Evolutionary conservation across 2,113 vertebrate species (phyloP).

Genomic region (Ceuthmochares aereus): DNA sequence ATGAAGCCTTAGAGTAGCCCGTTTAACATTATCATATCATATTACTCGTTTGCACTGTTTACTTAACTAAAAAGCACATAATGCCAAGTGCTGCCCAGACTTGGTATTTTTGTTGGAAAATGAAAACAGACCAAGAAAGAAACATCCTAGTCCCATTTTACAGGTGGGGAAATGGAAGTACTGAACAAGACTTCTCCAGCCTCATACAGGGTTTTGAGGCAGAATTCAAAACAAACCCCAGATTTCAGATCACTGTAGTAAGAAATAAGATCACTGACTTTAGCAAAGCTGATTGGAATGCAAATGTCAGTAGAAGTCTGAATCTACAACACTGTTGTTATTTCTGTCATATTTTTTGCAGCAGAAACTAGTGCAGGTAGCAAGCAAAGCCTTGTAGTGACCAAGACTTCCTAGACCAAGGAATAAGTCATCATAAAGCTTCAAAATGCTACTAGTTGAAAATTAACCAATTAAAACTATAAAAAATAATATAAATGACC

Average conservation of each 20-base stretch:
- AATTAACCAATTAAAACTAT: neutral
- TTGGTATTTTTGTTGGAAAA: neutral
- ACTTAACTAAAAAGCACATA: neutral
- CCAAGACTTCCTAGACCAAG: neutral
- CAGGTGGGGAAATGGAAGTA: neutral
- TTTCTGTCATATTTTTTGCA: neutral
- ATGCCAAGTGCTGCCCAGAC: neutral
- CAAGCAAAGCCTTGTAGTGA: neutral
- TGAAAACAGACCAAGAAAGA: neutral
- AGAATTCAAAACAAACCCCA: neutral
- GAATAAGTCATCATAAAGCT: neutral
- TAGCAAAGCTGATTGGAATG: neutral
- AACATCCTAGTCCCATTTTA: neutral
- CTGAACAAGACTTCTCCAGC: neutral
- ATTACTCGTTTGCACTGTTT: neutral
- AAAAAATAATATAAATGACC: neutral
- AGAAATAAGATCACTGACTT: neutral
- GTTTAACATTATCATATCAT: neutral
- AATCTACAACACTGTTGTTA: neutral
- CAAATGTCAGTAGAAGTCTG: neutral
- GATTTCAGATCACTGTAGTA: neutral
- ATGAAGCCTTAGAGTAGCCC: neutral
- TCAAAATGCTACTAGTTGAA: neutral
- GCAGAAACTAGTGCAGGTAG: neutral
- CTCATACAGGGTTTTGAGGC: neutral